These are phyloP conservation scores for Eumacrocentrus americanus DNA, from an alignment of 2,888 invertebrate genomes.

Conservation along the genomic window DNA sequence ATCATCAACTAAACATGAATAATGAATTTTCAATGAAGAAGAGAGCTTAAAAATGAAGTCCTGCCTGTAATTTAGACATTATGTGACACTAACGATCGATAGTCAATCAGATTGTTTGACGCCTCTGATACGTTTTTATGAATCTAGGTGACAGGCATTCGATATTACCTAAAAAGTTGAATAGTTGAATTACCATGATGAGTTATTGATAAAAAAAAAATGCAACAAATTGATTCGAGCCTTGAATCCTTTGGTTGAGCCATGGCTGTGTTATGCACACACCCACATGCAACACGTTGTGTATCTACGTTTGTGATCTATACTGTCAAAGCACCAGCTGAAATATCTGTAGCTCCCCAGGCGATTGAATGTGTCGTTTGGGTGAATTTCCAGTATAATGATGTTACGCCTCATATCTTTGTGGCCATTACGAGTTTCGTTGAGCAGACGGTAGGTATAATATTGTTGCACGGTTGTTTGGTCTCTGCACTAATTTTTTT, in stretches of 20 bases:
- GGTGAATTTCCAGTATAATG: slow-evolving; percentile 58
- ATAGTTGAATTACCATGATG: slow-evolving; percentile 57
- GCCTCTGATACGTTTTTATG: slow-evolving; percentile 61
- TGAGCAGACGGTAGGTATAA: slow-evolving; percentile 59
- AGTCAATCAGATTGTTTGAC: slow-evolving; percentile 47
- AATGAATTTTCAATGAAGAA: too few species aligned
- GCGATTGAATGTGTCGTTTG: slow-evolving; percentile 57
- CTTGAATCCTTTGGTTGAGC: slow-evolving; percentile 50
- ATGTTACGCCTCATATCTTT: slow-evolving; percentile 44
- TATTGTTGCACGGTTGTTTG: slow-evolving; percentile 56
- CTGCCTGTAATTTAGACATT: too few species aligned
- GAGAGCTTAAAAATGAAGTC: too few species aligned
- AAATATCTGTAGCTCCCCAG: slow-evolving; percentile 51
- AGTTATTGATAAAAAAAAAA: slow-evolving; percentile 47
- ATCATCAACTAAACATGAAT: not conserved
- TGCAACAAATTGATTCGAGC: slow-evolving; percentile 52
- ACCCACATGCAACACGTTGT: slow-evolving; percentile 49
- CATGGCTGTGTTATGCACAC: slow-evolving; percentile 53
- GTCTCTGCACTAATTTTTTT: slow-evolving; percentile 48
- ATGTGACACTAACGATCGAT: slow-evolving; percentile 20
- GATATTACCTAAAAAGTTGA: slow-evolving; percentile 57
- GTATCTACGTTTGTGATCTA: slow-evolving; percentile 59
- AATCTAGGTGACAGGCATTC: slow-evolving; percentile 61
- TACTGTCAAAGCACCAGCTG: slow-evolving; percentile 56
- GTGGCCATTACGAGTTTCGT: slow-evolving; percentile 38